A percentile compares a stretch with the other conserved stretches of the same genome.
Conservation (phyloP, 2,797 vertebrate species). For the Liasis olivaceus region DNA sequence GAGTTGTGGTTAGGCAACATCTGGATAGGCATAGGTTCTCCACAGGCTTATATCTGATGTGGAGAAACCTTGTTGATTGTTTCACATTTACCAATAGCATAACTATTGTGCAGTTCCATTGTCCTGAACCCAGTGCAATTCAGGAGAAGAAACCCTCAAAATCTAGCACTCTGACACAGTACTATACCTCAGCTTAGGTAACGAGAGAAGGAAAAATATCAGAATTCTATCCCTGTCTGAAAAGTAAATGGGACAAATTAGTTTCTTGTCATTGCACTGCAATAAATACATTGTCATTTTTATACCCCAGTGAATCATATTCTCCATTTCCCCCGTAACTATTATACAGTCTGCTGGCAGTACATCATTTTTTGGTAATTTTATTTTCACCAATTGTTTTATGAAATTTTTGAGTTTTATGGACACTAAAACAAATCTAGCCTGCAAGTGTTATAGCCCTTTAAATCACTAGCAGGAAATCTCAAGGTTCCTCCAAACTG, state of each 20-base stretch:
- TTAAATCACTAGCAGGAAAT: constrained; percentile 97
- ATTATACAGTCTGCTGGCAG: constrained; percentile 83
- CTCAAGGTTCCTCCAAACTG: constrained; percentile 99
- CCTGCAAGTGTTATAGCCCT: constrained; percentile 91
- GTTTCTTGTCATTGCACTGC: constrained; percentile 78
- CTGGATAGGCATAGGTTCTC: not conserved
- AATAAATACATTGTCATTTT: constrained; percentile 85
- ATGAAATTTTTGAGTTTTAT: constrained; percentile 86
- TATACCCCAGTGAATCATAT: constrained; percentile 81
- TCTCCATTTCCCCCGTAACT: constrained; percentile 83
- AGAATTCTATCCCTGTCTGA: constrained; percentile 76
- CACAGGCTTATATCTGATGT: not conserved
- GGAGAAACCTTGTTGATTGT: not conserved
- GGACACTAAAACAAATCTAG: constrained; percentile 86
- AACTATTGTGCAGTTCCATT: not conserved
- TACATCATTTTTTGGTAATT: constrained; percentile 86
- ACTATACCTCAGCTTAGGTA: constrained; percentile 44
- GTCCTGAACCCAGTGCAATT: not conserved
- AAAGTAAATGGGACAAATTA: constrained; percentile 84
- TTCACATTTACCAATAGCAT: not conserved
- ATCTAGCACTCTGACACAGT: not conserved
- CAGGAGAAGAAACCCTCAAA: not conserved
- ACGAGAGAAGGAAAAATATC: constrained; percentile 59
- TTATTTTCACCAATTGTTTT: constrained; percentile 86
- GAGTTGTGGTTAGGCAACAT: not conserved